Base-by-base conservation (phyloP, 2,797 vertebrate species). In the Enteromius thamalakanensis region DNA sequence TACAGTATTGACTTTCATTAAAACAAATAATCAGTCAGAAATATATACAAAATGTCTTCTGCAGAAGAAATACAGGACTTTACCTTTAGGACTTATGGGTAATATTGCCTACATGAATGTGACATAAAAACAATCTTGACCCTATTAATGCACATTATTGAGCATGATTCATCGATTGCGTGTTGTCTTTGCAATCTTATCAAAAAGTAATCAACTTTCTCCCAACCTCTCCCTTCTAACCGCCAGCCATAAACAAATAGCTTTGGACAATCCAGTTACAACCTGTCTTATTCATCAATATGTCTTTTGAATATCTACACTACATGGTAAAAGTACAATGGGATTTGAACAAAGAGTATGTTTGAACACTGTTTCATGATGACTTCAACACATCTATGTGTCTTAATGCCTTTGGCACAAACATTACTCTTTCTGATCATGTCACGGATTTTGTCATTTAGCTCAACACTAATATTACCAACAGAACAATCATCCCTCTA, bases 121-220 rank as follows among this genome's bases (percentile, higher is more conserved):
- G 23, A 75, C 7, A 72, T 6, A 12, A n/a, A 32, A n/a, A 23
- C 0, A 5, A 55, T 40, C 58, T 5, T 1, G 12, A 76, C 51
- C 47, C 6, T 23, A 76, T 42, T 17, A 23, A 58, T 26, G 34
- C 34, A 26, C 34, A 76, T 42, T 76, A 60, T 42, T 76, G 4
- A 17, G 1, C 74, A 60, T 42, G 21, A 58, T 58, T 75, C 49
- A 75, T 37, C 21, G 2, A 21, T 4, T 76, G 3, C 6, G 17
- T 76, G 72, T 75, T 23, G 4, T 26, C 8, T 32, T 26, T 42
- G 74, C n/a, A 60, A 76, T 60, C 74, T 60, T 76, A 60, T 60
- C 4, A 58, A 10, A 58, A 34, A 69, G 17, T 11, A 0, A 47
- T 29, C 1, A 34, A 15, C 21, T 23, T 76, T 76, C 34, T 76